These are phyloP conservation scores for Catonia carolina DNA, from an alignment of 2,888 invertebrate genomes.

Conservation along the genomic window DNA sequence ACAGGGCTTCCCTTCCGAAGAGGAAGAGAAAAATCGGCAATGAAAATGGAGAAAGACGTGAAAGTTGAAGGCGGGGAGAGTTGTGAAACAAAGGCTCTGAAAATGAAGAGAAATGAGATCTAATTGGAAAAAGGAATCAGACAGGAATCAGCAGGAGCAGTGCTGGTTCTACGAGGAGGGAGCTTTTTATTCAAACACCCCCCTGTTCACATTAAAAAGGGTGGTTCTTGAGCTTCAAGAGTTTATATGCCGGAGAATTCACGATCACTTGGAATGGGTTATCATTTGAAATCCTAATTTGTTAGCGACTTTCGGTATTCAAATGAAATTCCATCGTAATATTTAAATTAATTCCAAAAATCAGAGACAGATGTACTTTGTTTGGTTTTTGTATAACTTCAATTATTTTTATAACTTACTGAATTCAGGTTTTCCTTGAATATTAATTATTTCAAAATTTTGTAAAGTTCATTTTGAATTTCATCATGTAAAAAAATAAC, in stretches of 20 bases:
- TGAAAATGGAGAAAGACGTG: background rate
- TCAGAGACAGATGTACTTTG: no score
- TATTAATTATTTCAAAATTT: no score
- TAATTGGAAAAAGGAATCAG: slow-evolving; percentile 15
- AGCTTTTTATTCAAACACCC: slow-evolving; percentile 15
- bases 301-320: slow-evolving; percentile 9
- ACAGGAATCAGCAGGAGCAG: slow-evolving; percentile 12
- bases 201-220: background rate
- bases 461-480: no score
- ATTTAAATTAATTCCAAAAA: no score
- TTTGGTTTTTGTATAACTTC: no score
- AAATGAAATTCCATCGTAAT: background rate
- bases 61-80: background rate
- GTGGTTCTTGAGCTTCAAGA: slow-evolving; percentile 11
- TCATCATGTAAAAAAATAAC: no score
- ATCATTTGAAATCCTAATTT: slow-evolving; percentile 15
- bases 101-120: slow-evolving; percentile 14
- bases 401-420: no score
- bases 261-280: background rate
- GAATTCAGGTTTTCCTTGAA: no score
- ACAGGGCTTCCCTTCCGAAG: slow-evolving; percentile 4
- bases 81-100: slow-evolving; percentile 19
- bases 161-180: background rate
- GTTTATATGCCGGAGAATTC: background rate
- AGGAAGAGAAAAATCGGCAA: slow-evolving; percentile 1